These are phyloP conservation scores for Helogale parvula DNA, from an alignment of 2,113 vertebrate species.

Conservation along the genomic window DNA sequence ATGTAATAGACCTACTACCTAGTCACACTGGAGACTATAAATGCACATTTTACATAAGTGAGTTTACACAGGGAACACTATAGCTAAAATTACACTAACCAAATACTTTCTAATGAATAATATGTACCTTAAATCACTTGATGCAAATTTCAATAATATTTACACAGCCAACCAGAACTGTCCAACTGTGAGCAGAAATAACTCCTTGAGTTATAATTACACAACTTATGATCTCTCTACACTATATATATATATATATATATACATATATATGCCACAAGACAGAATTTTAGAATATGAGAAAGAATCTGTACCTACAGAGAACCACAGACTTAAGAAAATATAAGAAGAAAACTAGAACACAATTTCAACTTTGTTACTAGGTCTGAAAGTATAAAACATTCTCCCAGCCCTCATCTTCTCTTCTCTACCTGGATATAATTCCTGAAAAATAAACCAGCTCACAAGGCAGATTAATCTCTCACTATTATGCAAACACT, in stretches of 20 bases:
- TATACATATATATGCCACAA: neutral
- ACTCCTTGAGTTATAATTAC: neutral
- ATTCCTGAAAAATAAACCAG: neutral
- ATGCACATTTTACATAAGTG: neutral
- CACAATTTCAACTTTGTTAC: neutral
- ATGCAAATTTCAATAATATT: neutral
- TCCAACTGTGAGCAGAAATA: neutral
- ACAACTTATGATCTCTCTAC: neutral
- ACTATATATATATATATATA: neutral
- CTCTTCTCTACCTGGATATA: neutral
- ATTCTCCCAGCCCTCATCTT: neutral
- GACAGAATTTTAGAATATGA: conserved; percentile 4
- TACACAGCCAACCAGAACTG: neutral
- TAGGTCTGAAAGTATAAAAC: neutral
- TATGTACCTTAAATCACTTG: neutral
- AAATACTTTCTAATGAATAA: conserved; percentile 25
- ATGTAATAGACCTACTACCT: neutral
- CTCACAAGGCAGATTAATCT: neutral
- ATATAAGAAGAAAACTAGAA: neutral
- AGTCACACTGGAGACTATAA: neutral
- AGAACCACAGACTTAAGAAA: neutral
- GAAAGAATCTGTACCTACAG: neutral
- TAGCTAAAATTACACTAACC: neutral
- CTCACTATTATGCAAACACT: neutral
- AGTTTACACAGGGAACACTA: neutral